Percentiles rank a stretch among this genome's conserved stretches.
Evolutionary conservation across 1,140 invertebrate species (phyloP).

Genomic region (Andricus grossulariae): DNA sequence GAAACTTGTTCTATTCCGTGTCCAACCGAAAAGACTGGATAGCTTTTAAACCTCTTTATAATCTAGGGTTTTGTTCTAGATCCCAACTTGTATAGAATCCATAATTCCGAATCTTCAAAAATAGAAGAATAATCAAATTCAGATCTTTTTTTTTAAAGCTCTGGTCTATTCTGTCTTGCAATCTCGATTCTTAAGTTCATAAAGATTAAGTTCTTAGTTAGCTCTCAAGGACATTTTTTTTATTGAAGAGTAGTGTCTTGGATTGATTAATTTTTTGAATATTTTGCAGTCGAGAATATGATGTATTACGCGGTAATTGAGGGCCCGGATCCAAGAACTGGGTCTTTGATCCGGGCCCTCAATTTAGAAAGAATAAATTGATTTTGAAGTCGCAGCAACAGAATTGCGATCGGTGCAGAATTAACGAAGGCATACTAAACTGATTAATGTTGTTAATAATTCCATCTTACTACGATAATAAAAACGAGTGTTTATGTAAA

Average conservation of each 20-base stretch:
- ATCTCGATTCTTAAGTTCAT: too few species aligned
- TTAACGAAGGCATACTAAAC: too few species aligned
- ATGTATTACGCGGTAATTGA: too few species aligned
- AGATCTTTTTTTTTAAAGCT: not conserved
- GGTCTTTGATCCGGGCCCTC: too few species aligned
- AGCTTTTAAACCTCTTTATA: not conserved
- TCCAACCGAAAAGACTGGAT: conserved; percentile 21
- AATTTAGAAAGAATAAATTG: too few species aligned
- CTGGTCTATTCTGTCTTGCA: not conserved
- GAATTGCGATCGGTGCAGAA: too few species aligned
- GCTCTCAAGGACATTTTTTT: not conserved
- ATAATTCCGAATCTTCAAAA: not conserved
- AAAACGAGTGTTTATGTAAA: conserved; percentile 14
- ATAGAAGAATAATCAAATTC: not conserved
- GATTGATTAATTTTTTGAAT: not conserved
- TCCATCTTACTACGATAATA: not conserved
- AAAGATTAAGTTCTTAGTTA: not conserved
- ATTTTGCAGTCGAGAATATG: not conserved
- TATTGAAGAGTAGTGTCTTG: not conserved
- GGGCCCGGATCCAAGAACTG: too few species aligned
- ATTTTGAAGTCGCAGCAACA: too few species aligned
- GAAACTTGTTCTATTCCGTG: conserved; percentile 1
- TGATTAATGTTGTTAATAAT: not conserved
- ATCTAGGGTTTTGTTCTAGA: not conserved
- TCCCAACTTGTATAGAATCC: not conserved